A percentile compares a stretch with the other conserved stretches of the same genome.
Conservation (phyloP, 2,113 vertebrate genomes). For the Bombycilla garrulus region DNA sequence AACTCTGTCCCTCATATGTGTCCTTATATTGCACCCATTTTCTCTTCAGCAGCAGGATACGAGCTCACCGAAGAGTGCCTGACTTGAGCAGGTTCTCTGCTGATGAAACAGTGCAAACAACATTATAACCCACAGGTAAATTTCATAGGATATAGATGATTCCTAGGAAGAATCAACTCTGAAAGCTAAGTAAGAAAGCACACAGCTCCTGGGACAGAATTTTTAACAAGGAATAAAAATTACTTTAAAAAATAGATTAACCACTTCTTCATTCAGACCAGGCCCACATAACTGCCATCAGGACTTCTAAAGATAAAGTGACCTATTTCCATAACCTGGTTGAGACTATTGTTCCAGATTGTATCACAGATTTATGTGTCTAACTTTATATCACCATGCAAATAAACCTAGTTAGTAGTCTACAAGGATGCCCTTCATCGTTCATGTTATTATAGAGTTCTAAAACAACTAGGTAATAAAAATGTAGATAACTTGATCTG, state of each 20-base stretch:
- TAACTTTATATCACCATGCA: not conserved
- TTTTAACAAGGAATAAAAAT: slow-evolving; percentile 14
- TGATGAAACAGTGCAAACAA: not conserved
- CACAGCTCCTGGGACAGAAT: not conserved
- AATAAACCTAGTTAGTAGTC: not conserved
- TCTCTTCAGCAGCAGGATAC: not conserved
- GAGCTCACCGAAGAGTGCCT: not conserved
- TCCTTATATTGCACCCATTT: not conserved
- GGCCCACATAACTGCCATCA: not conserved
- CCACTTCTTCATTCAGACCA: not conserved
- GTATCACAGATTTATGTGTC: not conserved
- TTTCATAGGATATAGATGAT: not conserved
- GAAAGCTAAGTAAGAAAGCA: not conserved
- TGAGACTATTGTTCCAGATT: not conserved
- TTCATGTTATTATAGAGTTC: not conserved
- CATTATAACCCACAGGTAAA: not conserved
- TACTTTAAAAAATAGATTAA: not conserved
- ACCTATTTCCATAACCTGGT: slow-evolving; percentile 69
- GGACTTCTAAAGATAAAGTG: slow-evolving; percentile 66
- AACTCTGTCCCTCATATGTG: not conserved
- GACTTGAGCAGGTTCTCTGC: not conserved
- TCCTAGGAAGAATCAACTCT: not conserved
- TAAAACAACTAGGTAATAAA: not conserved
- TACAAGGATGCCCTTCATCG: not conserved
- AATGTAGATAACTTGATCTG: not conserved